These are phyloP conservation scores for Pomacea maculata DNA, from an alignment of 1,140 invertebrate species.

Conservation along the genomic window DNA sequence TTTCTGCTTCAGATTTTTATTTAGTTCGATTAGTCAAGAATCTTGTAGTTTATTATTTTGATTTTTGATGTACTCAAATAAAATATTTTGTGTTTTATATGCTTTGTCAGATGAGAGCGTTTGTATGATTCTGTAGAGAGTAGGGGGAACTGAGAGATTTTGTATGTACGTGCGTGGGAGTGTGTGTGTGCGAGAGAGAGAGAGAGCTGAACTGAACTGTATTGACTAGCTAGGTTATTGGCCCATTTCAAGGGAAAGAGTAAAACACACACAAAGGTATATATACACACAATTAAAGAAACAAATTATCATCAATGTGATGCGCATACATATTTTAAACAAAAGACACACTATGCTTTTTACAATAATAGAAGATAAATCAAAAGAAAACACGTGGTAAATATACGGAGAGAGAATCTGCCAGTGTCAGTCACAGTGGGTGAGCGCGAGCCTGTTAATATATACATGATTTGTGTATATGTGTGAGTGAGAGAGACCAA, in stretches of 20 bases:
- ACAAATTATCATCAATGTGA: not conserved
- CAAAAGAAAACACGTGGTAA: not conserved
- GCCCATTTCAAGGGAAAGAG: too few species aligned
- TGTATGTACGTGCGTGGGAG: slow-evolving; percentile 6
- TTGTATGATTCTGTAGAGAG: not conserved
- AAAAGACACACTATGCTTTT: not conserved
- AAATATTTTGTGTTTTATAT: too few species aligned
- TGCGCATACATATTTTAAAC: not conserved
- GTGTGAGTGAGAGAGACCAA: too few species aligned
- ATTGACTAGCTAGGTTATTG: too few species aligned
- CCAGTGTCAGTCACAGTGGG: too few species aligned
- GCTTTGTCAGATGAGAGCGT: not conserved
- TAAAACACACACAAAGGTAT: not conserved
- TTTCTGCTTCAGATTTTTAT: too few species aligned
- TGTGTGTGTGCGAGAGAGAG: slow-evolving; percentile 6
- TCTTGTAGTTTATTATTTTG: too few species aligned
- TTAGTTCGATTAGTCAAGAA: too few species aligned
- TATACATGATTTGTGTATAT: too few species aligned
- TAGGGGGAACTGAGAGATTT: not conserved
- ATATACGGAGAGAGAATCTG: not conserved
- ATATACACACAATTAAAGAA: not conserved
- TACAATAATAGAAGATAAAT: not conserved
- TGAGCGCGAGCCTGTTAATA: too few species aligned
- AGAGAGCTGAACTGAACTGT: not conserved
- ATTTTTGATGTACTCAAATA: too few species aligned